Percentiles rank a stretch among this genome's conserved stretches.
phyloP scores from a whole-genome alignment of 2,797 vertebrate genomes.

The Octomys mimax region DNA sequence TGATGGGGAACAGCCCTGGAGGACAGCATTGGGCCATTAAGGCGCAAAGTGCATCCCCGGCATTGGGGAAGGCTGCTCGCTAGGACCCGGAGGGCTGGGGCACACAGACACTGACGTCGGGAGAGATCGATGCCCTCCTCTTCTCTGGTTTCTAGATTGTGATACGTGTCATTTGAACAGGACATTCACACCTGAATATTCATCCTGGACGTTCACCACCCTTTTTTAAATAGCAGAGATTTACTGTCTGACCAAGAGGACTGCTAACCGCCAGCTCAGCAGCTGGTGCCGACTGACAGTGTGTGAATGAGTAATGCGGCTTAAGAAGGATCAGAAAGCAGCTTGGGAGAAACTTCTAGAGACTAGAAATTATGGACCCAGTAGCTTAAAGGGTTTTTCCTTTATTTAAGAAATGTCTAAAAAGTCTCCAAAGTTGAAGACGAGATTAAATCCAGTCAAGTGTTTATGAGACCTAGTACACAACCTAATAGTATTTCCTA shows the following conservation, averaged over 20 bases:
- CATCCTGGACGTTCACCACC: not conserved
- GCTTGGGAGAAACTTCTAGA: not conserved
- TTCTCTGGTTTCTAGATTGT: not conserved
- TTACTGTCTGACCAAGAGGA: not conserved
- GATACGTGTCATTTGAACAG: not conserved
- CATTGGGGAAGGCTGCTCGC: not conserved
- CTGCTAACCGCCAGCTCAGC: not conserved
- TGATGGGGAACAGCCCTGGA: fast-evolving
- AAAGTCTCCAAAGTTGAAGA: not conserved
- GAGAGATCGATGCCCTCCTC: not conserved
- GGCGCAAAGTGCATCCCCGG: fast-evolving
- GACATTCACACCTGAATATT: not conserved
- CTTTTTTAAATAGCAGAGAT: conserved; percentile 27
- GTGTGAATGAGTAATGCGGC: not conserved
- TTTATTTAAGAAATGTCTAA: not conserved
- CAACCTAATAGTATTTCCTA: not conserved
- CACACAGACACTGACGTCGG: not conserved
- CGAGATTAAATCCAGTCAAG: not conserved
- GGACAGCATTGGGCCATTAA: fast-evolving
- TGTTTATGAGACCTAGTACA: not conserved
- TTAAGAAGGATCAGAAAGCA: not conserved
- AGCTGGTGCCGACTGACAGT: not conserved
- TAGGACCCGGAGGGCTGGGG: not conserved
- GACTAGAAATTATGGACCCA: not conserved
- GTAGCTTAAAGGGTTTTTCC: not conserved